phyloP scores from a whole-genome alignment of 2,888 invertebrate species.

The Aleiodes alternator region DNA sequence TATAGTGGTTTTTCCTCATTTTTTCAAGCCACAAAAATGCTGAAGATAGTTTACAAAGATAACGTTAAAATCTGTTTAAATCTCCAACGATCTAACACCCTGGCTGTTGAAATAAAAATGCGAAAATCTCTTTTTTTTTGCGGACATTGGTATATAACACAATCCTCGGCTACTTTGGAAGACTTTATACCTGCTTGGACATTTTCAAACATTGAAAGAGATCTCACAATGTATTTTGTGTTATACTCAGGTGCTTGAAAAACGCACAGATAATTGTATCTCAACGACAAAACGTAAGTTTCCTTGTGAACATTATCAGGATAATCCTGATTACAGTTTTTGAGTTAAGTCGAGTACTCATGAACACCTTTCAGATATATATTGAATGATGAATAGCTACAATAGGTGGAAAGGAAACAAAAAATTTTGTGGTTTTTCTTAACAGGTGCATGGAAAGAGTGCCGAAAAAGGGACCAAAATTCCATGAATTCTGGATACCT shows the following conservation, averaged over 20 bases:
- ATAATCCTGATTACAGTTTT: conserved; percentile 33
- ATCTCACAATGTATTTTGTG: conserved; percentile 6
- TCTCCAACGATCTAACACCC: conserved; percentile 21
- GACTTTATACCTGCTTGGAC: conserved; percentile 20
- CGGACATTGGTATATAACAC: background rate
- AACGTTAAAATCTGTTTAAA: background rate
- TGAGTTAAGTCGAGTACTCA: conserved; percentile 21
- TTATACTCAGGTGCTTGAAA: conserved; percentile 20
- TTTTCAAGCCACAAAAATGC: background rate
- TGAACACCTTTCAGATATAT: background rate
- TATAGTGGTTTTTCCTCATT: conserved; percentile 4
- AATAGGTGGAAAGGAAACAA: background rate
- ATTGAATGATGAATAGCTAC: background rate
- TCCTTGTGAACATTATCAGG: conserved; percentile 12
- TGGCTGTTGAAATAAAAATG: background rate
- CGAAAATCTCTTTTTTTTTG: background rate
- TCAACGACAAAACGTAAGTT: background rate
- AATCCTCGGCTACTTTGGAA: background rate
- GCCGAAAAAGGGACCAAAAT: conserved; percentile 30
- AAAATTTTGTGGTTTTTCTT: background rate
- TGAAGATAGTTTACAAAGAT: background rate
- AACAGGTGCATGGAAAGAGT: conserved; percentile 15
- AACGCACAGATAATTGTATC: conserved; percentile 6
- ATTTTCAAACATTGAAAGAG: conserved; percentile 17
- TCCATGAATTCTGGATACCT: conserved; percentile 45